Base-by-base conservation (phyloP, 2,797 vertebrate species). In the Vultur gryphus region DNA sequence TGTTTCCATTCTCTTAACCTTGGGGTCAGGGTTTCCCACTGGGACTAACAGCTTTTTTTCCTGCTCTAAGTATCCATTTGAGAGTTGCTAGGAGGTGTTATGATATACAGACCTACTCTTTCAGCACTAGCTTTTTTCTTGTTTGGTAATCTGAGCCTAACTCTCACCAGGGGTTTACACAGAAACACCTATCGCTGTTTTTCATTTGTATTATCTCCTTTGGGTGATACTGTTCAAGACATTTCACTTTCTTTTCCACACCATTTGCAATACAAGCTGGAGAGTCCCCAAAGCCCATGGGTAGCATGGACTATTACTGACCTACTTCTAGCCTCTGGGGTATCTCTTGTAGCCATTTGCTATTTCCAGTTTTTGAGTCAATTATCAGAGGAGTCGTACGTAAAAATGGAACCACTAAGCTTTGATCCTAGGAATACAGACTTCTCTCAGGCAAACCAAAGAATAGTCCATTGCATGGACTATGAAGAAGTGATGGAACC, bases 41-140 rank as follows among this genome's bases (percentile, higher is more conserved):
- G 94, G 91, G 88, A 84, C 81, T 92, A 91, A 95, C 92, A 95
- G 81, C 81, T 96, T 95, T 94, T 94, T 80, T 83, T 82, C 71
- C 75, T 73, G 44, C 81, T 84, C 9, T 82, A 83, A 89, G 69
- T 93, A 95, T 69, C 80, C 83, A 83, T 84, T 79, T 86, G 94
- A 95, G 83, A 90, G 43, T 54, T 87, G 70, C 62, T 94, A 67
- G 66, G 69, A 96, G 66, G 92, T 95, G 93, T 95, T 87, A 91
- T 21, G 48, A 89, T 80, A 90, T 33, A 84, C 65, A 94, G 79
- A 85, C 76, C 55, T 91, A 84, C 65, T 76, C 66, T 77, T 93
- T 75, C 61, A 88, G 71, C 72, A 86, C 33, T 58, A 31, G 28
- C 0, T 83, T 58, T 90, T 87, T 83, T 90, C 71, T 51, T 12